Conservation (phyloP, 2,113 vertebrate species). For the Pluvialis apricaria region DNA sequence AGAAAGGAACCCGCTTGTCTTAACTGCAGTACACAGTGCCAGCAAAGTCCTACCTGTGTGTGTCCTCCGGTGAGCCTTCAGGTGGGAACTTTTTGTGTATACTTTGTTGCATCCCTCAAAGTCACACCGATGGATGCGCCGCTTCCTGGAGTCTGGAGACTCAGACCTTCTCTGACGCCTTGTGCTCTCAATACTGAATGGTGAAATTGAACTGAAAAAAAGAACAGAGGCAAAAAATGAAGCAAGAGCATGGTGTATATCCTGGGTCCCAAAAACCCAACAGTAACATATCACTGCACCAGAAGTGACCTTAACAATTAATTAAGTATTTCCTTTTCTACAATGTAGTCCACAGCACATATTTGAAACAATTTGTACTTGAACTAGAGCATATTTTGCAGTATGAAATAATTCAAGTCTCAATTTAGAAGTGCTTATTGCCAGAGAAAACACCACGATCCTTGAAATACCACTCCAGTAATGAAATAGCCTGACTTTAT, state of each 20-base stretch:
- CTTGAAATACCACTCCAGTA: neutral
- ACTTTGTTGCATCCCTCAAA: slow-evolving; percentile 99
- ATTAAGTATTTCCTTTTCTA: neutral
- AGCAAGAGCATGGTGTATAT: neutral
- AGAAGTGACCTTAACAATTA: neutral
- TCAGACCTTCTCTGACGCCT: slow-evolving; percentile 94
- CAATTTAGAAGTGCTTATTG: neutral
- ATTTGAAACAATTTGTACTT: neutral
- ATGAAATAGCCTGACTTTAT: neutral
- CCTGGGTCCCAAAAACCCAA: neutral
- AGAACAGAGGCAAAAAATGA: neutral
- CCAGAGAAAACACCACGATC: neutral
- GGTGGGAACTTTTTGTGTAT: slow-evolving; percentile 98
- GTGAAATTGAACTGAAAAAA: slow-evolving; percentile 90
- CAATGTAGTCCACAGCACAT: neutral
- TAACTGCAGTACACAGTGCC: neutral
- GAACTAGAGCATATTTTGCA: neutral
- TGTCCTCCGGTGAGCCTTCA: slow-evolving; percentile 97
- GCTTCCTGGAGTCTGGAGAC: slow-evolving; percentile 96
- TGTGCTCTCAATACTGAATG: slow-evolving; percentile 98
- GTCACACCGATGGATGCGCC: slow-evolving; percentile 98
- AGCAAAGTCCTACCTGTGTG: slow-evolving; percentile 84
- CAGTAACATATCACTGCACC: neutral
- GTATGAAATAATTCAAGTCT: neutral
- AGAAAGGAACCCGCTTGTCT: neutral